phyloP scores from a whole-genome alignment of 2,113 vertebrate species.

The Lampris incognitus region DNA sequence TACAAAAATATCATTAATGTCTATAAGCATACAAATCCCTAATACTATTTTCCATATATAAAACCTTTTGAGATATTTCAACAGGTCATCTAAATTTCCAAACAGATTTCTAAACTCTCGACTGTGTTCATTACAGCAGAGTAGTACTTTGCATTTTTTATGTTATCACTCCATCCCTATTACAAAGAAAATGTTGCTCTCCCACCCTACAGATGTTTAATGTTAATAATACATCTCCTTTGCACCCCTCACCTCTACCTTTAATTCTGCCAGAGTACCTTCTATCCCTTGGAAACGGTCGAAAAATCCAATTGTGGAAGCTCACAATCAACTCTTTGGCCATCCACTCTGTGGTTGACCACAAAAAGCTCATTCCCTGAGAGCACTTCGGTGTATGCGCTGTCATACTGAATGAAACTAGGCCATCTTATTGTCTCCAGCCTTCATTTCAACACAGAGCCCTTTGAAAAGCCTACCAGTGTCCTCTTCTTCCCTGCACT shows the following conservation, averaged over 20 bases:
- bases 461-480: conserved; percentile 59
- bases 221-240: background rate
- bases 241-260: conserved; percentile 4
- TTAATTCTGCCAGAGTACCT: conserved; percentile 26
- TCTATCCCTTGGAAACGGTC: conserved; percentile 9
- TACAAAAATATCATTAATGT: background rate
- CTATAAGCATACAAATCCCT: no score
- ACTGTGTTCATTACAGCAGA: background rate
- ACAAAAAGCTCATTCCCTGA: conserved; percentile 61
- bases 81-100: background rate
- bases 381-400: conserved; percentile 59
- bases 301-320: conserved; percentile 18
- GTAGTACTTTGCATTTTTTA: no score
- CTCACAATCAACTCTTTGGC: conserved; percentile 35
- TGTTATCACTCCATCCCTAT: no score
- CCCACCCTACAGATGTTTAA: background rate
- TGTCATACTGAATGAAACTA: conserved; percentile 62
- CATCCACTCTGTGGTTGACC: conserved; percentile 31
- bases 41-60: no score
- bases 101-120: background rate
- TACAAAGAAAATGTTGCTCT: no score
- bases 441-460: conserved; percentile 49
- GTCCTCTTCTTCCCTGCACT: conserved; percentile 45
- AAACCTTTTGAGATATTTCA: no score
- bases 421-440: conserved; percentile 68